These are phyloP conservation scores for Platerodrilus igneus DNA, from an alignment of 2,888 invertebrate species.

Conservation along the genomic window DNA sequence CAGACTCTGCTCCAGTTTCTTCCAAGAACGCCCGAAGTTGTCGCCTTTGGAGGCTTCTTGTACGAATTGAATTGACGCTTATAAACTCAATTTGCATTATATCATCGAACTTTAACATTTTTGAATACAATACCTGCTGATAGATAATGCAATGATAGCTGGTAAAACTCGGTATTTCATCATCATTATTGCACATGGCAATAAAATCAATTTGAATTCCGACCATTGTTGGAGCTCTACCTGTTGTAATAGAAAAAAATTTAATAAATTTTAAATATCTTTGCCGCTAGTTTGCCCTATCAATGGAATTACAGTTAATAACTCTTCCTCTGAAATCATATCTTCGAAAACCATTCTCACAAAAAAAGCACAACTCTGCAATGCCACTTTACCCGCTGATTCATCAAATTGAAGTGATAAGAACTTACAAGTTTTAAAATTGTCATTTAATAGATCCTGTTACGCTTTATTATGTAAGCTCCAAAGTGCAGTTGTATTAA, in stretches of 20 bases:
- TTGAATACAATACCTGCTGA: too few relatives aligned
- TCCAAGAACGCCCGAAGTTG: conserved; percentile 1
- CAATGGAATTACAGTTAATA: conserved; percentile 3
- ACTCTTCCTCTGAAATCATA: background rate
- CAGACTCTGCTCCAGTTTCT: background rate
- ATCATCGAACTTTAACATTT: background rate
- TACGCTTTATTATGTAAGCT: too few relatives aligned
- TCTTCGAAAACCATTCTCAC: conserved; percentile 2
- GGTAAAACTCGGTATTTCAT: conserved; percentile 2
- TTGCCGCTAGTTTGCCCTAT: conserved; percentile 1
- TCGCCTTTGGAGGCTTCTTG: conserved; percentile 2
- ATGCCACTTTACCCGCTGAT: background rate
- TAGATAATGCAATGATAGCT: too few relatives aligned
- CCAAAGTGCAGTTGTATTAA: too few relatives aligned
- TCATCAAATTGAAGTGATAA: conserved; percentile 2
- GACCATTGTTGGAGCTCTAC: conserved; percentile 3
- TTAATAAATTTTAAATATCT: conserved; percentile 1
- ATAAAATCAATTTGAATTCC: conserved; percentile 2
- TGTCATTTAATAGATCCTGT: conserved; percentile 2
- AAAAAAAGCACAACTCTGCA: conserved; percentile 2
- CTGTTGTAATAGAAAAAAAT: background rate
- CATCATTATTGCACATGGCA: background rate
- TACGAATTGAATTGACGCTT: too few relatives aligned
- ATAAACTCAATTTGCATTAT: background rate
- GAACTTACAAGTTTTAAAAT: conserved; percentile 1